Evolutionary conservation across 2,888 invertebrate species (phyloP), one percentile per base, ranked within the genome.

Genomic region (Drosophila austrosaltans): DNA sequence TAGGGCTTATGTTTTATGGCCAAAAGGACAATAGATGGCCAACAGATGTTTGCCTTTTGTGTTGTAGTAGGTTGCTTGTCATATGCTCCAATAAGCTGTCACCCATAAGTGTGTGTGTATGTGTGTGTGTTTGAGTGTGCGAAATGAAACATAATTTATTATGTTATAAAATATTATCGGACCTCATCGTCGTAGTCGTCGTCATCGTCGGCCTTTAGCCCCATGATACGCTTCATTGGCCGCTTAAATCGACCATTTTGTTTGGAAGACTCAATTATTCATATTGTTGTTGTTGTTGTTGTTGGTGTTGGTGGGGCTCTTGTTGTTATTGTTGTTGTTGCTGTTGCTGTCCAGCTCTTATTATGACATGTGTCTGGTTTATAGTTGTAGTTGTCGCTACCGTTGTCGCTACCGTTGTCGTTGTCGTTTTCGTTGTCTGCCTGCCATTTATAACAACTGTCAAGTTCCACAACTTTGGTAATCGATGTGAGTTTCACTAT

Each of bases 151-250:
- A 85, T 89, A 81, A 87, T 89, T 89, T 87, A 87, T 87, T 87
- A 87, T 89, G 89, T 87, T 86, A 86, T 86, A 88, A 85, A 87
- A 89, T 87, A 89, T 89, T 87, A 85, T 87, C 86, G 78, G 78
- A 68, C 76, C 75, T 70, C 76, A 56, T 57, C 67, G 60, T 42
- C 20, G 36, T 60, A 62, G 10, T 70, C 76, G 57, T 57, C 65
- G 56, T 42, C 25, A 30, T 58, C 62, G 25, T 48, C 5, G 10
- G 20, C 44, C 20, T 48, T 8, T 48, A 48, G 48, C 48, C 48
- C 48, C 48, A 48, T 48, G 48, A 48, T 25, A 56, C 79, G 87
- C 87, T 86, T 89, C 87, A 89, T 83, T 87, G 87, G 89, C 63
- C 82, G 87, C 88, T 87, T 82, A 76, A 82, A 84, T 86, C 79